phyloP scores from a whole-genome alignment of 1,140 invertebrate genomes.

The Drosophila lini region DNA sequence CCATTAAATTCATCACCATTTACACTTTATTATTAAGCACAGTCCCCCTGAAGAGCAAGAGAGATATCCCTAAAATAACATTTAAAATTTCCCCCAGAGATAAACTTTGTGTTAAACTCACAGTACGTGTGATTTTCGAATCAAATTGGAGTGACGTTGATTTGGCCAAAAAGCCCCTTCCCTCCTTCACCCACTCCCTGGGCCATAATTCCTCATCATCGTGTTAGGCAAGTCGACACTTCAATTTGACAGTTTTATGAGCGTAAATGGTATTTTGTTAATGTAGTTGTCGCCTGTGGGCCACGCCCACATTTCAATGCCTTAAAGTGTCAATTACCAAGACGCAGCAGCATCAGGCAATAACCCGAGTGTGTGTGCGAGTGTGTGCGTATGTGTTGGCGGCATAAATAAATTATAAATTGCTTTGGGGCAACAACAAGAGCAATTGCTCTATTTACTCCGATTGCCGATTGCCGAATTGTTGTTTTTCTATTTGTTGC shows the following conservation, averaged over 20 bases:
- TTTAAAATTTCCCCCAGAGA: neutral
- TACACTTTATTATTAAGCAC: neutral
- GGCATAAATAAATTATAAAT: slow-evolving; percentile 76
- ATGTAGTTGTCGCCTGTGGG: slow-evolving; percentile 48
- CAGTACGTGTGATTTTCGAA: slow-evolving; percentile 4
- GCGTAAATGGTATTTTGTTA: slow-evolving; percentile 72
- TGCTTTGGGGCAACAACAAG: slow-evolving; percentile 59
- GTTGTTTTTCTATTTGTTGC: slow-evolving; percentile 54
- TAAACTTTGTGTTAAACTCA: neutral
- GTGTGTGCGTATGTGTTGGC: slow-evolving; percentile 33
- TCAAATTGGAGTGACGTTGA: slow-evolving; percentile 31
- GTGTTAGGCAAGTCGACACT: slow-evolving; percentile 64
- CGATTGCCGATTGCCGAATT: slow-evolving; percentile 15
- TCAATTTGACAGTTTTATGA: slow-evolving; percentile 79
- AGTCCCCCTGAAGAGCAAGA: too few species aligned
- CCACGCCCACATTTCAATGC: slow-evolving; percentile 65
- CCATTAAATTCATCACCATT: neutral
- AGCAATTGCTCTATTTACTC: slow-evolving; percentile 75
- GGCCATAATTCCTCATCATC: slow-evolving; percentile 2
- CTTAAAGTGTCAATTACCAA: slow-evolving; percentile 79
- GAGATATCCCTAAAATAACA: neutral
- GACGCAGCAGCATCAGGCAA: slow-evolving; percentile 29
- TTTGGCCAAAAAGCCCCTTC: slow-evolving; percentile 22
- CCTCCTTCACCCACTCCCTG: neutral
- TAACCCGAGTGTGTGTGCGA: slow-evolving; percentile 26